Evolutionary conservation across 2,797 vertebrate species (phyloP).

Genomic region (Diceros bicornis): DNA sequence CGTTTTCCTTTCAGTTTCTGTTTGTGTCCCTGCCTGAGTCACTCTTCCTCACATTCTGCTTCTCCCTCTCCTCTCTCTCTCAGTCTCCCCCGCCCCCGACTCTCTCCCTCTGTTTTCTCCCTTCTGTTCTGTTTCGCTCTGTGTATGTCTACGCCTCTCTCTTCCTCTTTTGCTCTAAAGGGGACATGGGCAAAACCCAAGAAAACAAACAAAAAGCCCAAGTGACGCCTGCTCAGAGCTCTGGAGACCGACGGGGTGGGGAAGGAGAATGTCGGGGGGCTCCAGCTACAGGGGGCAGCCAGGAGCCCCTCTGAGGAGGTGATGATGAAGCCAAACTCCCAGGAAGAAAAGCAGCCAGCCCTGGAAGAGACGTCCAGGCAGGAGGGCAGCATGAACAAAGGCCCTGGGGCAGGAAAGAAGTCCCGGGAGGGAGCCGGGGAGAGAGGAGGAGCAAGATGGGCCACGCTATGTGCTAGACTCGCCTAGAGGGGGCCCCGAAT

Average conservation of each 20-base stretch:
- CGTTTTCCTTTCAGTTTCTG: background rate
- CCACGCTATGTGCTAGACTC: background rate
- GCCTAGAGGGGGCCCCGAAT: background rate
- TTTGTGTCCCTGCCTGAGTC: background rate
- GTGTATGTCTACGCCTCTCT: rapidly evolving
- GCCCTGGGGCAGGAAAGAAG: background rate
- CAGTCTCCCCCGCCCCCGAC: no score
- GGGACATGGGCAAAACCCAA: background rate
- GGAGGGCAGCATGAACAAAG: background rate
- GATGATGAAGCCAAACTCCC: rapidly evolving
- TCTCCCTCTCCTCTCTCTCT: background rate
- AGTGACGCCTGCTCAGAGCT: rapidly evolving
- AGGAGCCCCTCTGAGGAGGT: background rate
- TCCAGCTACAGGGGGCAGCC: background rate
- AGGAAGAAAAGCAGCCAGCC: background rate
- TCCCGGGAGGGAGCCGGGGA: background rate
- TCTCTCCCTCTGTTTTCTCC: background rate
- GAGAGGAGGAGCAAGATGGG: background rate
- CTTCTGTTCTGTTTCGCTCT: background rate
- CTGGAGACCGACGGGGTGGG: background rate
- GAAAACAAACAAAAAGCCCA: background rate
- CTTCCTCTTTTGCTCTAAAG: background rate
- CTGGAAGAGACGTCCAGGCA: background rate
- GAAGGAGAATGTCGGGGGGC: rapidly evolving
- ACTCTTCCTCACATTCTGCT: background rate